Evolutionary conservation across 2,113 vertebrate species (phyloP), one percentile per base, ranked within the genome.

Genomic region (Cavia aperea): DNA sequence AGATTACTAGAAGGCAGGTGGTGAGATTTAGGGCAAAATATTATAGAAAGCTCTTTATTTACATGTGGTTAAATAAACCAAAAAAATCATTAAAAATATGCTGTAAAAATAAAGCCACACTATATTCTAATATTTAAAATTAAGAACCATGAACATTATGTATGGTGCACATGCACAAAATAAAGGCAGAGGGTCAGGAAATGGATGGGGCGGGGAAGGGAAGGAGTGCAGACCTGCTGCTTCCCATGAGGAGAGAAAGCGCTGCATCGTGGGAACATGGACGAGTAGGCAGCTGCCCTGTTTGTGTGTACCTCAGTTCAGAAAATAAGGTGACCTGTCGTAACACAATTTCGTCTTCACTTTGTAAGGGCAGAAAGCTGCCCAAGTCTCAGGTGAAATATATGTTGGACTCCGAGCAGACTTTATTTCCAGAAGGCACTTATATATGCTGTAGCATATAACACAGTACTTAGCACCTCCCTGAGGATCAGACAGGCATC

Each of bases 91-190:
- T 73, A 7, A 43, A 63, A 51, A 62, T 60, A 58, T 63, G 5
- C 15, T 94, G 0, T 89, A 56, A 89, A 90, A 95, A 87, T 68
- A 90, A 70, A 18, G 31, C 21, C 15, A 39, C 89, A 7, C 75
- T 92, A 39, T 93, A n/a, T 58, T 85, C 29, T 66, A 16, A 70
- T 46, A 88, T 82, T 89, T 43, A 86, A 94, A 92, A 51, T 49
- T 77, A 49, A 49, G 43, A 77, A 77, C 49, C 26, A 7, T 77
- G 26, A 51, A 16, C 14, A 77, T 51, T 49, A 51, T 51, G 43
- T 51, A 51, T 51, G 31, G 46, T 1, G 7, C 16, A 26, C 73
- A 18, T 33, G 15, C 51, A 18, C 14, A 16, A 49, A 51, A 33
- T 12, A 31, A 78, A 46, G 72, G 72, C 14, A 75, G 14, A 18